Base-by-base conservation (phyloP, 1,140 invertebrate species). In the Linepithema humile region DNA sequence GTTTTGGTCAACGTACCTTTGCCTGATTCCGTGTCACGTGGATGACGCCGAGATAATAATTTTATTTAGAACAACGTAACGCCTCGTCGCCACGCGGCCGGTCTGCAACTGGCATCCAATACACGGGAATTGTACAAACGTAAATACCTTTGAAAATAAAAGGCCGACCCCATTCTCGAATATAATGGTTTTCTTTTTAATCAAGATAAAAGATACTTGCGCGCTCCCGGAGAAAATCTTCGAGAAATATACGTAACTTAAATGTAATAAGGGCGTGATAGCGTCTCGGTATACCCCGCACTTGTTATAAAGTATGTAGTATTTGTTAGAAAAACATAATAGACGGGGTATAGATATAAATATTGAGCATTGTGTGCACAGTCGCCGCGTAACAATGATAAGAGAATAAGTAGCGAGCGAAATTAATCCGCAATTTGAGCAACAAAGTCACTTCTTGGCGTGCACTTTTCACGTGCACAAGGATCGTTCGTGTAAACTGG, bases 1-100 rank as follows among this genome's bases (percentile, higher is more conserved):
- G 78, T 91, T 88, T 91, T 86, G 82, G 90, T 85, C 87, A 87
- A 74, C 69, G 83, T 87, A 75, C 69, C 77, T 75, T 85, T 70
- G 83, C 55, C 26, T 62, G 62, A 48, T 80, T 74, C n/a, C 64
- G 77, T 77, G 74, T 83, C 82, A 74, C 84, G 78, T 69, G 72
- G 78, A 82, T 64, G 77, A 70, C 48, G 83, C 75, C 35, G 48
- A 55, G 75, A 48, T 69, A 80, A 80, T 80, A 80, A 80, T 80
- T 80, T 69, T 80, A 80, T 57, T 80, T 80, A 80, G 75, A 80
- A 70, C 64, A 80, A 78, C 62, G 62, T 80, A 70, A 80, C 64
- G 75, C 75, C 64, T 80, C 64, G 75, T 57, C 64, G 64, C 45
- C 64, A 70, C 45, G 75, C 75, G 48, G 75, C 40, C 53, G 43